Evolutionary conservation across 2,888 invertebrate genomes (phyloP).

Genomic region (Caenorhabditis sp.): DNA sequence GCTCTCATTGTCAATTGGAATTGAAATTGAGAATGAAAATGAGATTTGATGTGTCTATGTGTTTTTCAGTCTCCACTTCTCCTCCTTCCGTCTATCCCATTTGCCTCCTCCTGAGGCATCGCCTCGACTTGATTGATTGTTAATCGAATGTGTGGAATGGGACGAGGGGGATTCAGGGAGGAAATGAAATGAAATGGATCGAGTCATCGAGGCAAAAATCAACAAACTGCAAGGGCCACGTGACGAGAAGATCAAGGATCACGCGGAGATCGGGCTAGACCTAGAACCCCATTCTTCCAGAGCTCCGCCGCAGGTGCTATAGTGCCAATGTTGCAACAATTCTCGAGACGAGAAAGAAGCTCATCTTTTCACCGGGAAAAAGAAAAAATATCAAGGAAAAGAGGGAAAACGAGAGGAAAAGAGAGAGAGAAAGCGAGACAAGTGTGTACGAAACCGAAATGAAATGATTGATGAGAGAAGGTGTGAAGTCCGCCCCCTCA

Average conservation of each 20-base stretch:
- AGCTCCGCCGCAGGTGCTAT: slow-evolving; percentile 47
- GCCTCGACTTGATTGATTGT: slow-evolving; percentile 7
- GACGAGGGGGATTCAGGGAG: neutral
- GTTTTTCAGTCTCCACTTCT: neutral
- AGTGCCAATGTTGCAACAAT: slow-evolving; percentile 25
- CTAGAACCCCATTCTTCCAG: too few species aligned
- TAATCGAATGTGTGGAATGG: slow-evolving; percentile 8
- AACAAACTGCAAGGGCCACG: too few species aligned
- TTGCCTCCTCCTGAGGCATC: neutral
- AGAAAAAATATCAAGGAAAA: too few species aligned
- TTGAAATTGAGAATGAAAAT: neutral
- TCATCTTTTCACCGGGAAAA: too few species aligned
- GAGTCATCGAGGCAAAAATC: slow-evolving; percentile 10
- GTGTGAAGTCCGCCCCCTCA: slow-evolving; percentile 31
- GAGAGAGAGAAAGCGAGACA: slow-evolving; percentile 21
- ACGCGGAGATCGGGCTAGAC: too few species aligned
- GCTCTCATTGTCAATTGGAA: too few species aligned
- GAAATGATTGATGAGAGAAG: slow-evolving; percentile 50
- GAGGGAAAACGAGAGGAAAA: too few species aligned
- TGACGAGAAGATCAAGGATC: too few species aligned
- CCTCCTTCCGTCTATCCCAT: neutral
- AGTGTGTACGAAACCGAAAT: slow-evolving; percentile 25
- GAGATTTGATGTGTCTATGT: neutral
- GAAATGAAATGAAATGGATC: too few species aligned
- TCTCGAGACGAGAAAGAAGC: slow-evolving; percentile 1